A percentile compares a stretch with the other conserved stretches of the same genome.
Evolutionary conservation across 2,888 invertebrate species (phyloP).

Genomic region (Subacronicta megacephala): DNA sequence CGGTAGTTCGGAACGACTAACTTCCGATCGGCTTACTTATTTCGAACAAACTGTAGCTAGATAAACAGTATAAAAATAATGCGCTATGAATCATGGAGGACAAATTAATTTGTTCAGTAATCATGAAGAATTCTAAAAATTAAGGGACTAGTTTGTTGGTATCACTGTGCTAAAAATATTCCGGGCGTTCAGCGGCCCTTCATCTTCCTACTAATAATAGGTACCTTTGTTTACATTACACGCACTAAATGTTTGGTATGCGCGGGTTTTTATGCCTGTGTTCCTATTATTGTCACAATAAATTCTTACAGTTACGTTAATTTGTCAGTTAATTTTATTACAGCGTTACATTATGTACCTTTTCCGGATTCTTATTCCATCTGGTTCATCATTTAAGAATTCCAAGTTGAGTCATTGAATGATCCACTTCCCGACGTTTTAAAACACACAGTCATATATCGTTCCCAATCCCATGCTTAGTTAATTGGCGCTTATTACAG

Average conservation of each 20-base stretch:
- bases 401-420: conserved; percentile 54
- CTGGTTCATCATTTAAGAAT: conserved; percentile 27
- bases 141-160: conserved; percentile 74
- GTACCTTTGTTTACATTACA: conserved; percentile 78
- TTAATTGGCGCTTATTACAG: conserved; percentile 87
- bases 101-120: conserved; percentile 39
- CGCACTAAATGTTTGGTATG: conserved; percentile 62
- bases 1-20: no score
- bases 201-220: conserved; percentile 70
- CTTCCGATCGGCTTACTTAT: no score
- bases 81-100: conserved; percentile 26
- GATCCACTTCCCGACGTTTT: conserved; percentile 63
- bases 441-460: conserved; percentile 68
- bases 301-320: conserved; percentile 44
- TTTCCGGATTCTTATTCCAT: conserved; percentile 38
- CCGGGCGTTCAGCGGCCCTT: conserved; percentile 71
- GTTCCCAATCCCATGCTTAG: conserved; percentile 81
- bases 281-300: conserved; percentile 61
- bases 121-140: conserved; percentile 72
- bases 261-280: conserved; percentile 57
- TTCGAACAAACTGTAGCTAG: no score
- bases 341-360: conserved; percentile 10
- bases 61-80: conserved; percentile 10
- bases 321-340: conserved; percentile 27
- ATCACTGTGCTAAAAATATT: conserved; percentile 77